Base-by-base conservation (phyloP, 2,888 invertebrate genomes). In the Leucophenga maculata region DNA sequence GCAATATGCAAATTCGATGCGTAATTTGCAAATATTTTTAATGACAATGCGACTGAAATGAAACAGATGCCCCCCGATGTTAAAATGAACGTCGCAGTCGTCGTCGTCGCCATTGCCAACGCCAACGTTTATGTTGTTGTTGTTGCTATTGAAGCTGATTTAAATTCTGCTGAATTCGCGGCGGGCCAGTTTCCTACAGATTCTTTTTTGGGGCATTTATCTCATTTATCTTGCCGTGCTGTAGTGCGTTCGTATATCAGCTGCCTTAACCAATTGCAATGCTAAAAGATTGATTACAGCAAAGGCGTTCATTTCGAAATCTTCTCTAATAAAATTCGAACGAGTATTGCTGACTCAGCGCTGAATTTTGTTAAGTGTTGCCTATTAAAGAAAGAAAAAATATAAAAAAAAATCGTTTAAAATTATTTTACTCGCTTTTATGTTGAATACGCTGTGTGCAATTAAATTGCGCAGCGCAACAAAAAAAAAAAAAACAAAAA, bases 31-130 rank as follows among this genome's bases (percentile, higher is more conserved):
- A 73, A 73, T 77, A 39, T 54, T 66, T 66, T 68, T 79, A 80
- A 84, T 78, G 86, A 86, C 85, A 86, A 77, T 78, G 76, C 76
- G 78, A 81, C 72, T 79, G 86, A 86, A 70, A 83, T 65, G 76
- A 86, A 86, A 78, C 86, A 86, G 86, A 86, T 79, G 82, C 78
- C 75, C 46, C 46, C 69, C 60, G 44, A 67, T n/a, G 22, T 44
- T 20, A 46, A 9, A 44, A 65, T 14, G 14, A 22, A 39, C 32
- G n/a, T 39, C 14, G 22, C 18, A 11, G 54, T 54, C 11, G 18
- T 39, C 11, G 3, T 39, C 8, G 39, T 39, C 39, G 3, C 8
- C 39, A 8, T 39, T 8, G 39, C 39, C 39, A 39, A 32, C 32
- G 32, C 32, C 32, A 32, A 6, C 8, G 32, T n/a, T n/a, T n/a